Conservation (phyloP, 2,888 invertebrate species). For the Oxyteleia sp. region DNA sequence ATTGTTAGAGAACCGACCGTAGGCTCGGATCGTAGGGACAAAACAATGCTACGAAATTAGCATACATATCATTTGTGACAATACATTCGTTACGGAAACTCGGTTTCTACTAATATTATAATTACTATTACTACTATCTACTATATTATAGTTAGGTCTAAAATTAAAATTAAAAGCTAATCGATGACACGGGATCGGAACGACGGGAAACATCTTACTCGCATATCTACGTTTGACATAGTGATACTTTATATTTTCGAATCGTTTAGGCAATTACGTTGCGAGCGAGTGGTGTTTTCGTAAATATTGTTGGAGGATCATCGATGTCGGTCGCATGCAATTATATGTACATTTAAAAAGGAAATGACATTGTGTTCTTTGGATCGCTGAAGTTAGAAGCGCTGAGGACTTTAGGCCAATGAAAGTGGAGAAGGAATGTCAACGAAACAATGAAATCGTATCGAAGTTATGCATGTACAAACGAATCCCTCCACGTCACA, state of each 20-base stretch:
- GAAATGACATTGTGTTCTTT: constrained; percentile 59
- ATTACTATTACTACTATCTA: constrained; percentile 72
- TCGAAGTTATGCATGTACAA: constrained; percentile 87
- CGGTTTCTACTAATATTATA: constrained; percentile 86
- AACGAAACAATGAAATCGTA: constrained; percentile 84
- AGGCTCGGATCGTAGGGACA: constrained; percentile 78
- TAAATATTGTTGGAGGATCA: constrained; percentile 40
- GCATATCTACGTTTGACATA: constrained; percentile 61
- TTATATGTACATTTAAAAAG: constrained; percentile 43
- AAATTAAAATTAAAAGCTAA: constrained; percentile 46
- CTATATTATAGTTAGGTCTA: constrained; percentile 68
- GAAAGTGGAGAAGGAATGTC: constrained; percentile 74
- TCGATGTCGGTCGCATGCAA: constrained; percentile 57
- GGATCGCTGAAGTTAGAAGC: constrained; percentile 69
- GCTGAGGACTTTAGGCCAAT: constrained; percentile 83
- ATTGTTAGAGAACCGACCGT: constrained; percentile 81
- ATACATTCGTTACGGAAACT: constrained; percentile 87
- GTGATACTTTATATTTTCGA: constrained; percentile 65
- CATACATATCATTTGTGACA: constrained; percentile 88
- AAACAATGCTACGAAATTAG: constrained; percentile 84
- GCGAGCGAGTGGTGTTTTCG: constrained; percentile 49
- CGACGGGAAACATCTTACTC: constrained; percentile 40
- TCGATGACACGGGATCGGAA: constrained; percentile 58
- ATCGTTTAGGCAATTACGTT: constrained; percentile 64
- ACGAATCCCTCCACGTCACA: constrained; percentile 87